These are phyloP conservation scores for Pseudachorutes palmiensis DNA, from an alignment of 1,140 invertebrate genomes.

Conservation along the genomic window DNA sequence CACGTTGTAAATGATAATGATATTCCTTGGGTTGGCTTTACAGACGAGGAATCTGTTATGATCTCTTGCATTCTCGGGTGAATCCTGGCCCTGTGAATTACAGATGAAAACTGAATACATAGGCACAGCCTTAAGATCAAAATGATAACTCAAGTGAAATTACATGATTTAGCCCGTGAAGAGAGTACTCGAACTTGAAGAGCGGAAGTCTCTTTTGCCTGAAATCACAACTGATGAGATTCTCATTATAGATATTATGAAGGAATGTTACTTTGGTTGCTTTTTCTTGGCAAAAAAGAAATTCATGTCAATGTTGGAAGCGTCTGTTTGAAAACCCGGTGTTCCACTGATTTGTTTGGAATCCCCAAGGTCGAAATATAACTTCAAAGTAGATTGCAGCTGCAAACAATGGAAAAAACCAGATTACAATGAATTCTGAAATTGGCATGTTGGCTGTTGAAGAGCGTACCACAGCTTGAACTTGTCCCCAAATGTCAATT, in stretches of 20 bases:
- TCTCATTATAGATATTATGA: no score
- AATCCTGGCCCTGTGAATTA: conserved; percentile 22
- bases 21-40: conserved; percentile 62
- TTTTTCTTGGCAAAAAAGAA: conserved; percentile 58
- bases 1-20: conserved; percentile 64
- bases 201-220: conserved; percentile 53
- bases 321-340: conserved; percentile 45
- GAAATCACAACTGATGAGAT: no score
- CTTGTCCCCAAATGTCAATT: conserved; percentile 75
- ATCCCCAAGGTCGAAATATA: conserved; percentile 37
- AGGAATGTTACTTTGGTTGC: conserved; percentile 51
- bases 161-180: conserved; percentile 61
- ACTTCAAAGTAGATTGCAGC: conserved; percentile 48
- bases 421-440: no score
- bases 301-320: conserved; percentile 53
- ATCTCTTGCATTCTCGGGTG: conserved; percentile 23
- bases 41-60: conserved; percentile 52
- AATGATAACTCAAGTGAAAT: conserved; percentile 39
- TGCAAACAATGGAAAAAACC: no score
- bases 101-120: conserved; percentile 18
- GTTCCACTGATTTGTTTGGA: conserved; percentile 26
- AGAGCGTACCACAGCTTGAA: conserved; percentile 69
- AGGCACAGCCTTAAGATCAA: background rate
- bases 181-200: conserved; percentile 72
- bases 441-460: no score